Base-by-base conservation (phyloP, 2,797 vertebrate species). In the Caiman crocodilus region DNA sequence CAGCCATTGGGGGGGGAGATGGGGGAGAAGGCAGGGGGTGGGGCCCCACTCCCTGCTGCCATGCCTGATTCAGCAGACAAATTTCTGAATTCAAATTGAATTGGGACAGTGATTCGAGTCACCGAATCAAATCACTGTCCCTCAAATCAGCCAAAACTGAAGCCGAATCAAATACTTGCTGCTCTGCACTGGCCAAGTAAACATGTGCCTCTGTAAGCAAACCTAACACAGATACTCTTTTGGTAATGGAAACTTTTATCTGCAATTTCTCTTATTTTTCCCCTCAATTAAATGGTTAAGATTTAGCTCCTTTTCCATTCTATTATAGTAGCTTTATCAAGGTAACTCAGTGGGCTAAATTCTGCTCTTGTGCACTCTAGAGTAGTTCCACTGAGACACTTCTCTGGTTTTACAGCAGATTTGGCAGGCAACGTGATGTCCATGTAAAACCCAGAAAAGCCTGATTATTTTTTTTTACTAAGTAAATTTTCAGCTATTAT, bases 341-440 rank as follows among this genome's bases (percentile, higher is more conserved):
- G 57, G 23, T 76, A 79, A 55, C n/a, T 94, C 88, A 93, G 79
- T 64, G 85, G 84, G 59, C 63, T 55, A 30, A 50, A 14, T 50
- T 73, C 26, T 73, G 23, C 35, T 69, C 20, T 85, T 84, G 77
- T 91, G 76, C 78, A 57, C 76, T 75, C 58, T 81, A 84, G 42
- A 94, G 61, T 75, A 93, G 75, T 88, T 91, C 76, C 64, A 85
- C 76, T 71, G 23, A 76, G 58, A 13, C 15, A 42, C 67, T 76
- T 76, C 83, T 73, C 42, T 82, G 73, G 86, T 82, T 91, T 91
- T 91, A 78, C 69, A 92, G n/a, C 32, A 78, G 63, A 58, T 42
- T 42, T 42, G 42, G 42, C 42, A 42, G 42, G 42, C 42, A 42
- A 42, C 3, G 42, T 42, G 42, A 42, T 42, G 42, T 42, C 42